Evolutionary conservation across 2,113 vertebrate genomes (phyloP).

Genomic region (Formicarius rufipectus): DNA sequence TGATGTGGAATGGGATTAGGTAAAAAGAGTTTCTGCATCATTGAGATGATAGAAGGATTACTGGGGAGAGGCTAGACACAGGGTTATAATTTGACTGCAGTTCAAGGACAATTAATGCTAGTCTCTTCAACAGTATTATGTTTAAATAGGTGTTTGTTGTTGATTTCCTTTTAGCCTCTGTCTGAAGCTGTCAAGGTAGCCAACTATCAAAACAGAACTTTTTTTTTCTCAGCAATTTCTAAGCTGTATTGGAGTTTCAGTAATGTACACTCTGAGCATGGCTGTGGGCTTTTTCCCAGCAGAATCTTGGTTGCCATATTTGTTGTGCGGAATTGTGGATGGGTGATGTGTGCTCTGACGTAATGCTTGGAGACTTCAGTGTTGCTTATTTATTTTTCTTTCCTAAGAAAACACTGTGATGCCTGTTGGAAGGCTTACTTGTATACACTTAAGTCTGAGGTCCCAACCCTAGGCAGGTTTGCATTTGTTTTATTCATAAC

Average conservation of each 20-base stretch:
- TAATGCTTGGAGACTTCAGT: not conserved
- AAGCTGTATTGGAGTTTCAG: not conserved
- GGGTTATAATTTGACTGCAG: not conserved
- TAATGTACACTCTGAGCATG: not conserved
- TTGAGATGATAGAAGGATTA: not conserved
- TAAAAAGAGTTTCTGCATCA: not conserved
- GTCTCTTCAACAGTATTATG: not conserved
- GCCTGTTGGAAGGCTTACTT: not conserved
- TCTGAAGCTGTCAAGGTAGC: not conserved
- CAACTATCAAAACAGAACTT: not conserved
- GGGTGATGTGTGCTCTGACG: not conserved
- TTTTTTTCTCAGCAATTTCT: not conserved
- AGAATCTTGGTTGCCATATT: not conserved
- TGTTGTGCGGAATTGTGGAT: not conserved
- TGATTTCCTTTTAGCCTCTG: not conserved
- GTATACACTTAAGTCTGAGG: accelerated
- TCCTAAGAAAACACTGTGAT: not conserved
- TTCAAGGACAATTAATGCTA: not conserved
- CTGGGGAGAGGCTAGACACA: not conserved
- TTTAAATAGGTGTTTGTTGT: not conserved
- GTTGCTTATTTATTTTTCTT: not conserved
- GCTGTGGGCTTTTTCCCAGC: not conserved
- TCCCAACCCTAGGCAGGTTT: not conserved
- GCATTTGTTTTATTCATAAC: not conserved
- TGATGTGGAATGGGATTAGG: not conserved